Conservation (phyloP, 2,797 vertebrate species). For the Gastrophryne carolinensis region DNA sequence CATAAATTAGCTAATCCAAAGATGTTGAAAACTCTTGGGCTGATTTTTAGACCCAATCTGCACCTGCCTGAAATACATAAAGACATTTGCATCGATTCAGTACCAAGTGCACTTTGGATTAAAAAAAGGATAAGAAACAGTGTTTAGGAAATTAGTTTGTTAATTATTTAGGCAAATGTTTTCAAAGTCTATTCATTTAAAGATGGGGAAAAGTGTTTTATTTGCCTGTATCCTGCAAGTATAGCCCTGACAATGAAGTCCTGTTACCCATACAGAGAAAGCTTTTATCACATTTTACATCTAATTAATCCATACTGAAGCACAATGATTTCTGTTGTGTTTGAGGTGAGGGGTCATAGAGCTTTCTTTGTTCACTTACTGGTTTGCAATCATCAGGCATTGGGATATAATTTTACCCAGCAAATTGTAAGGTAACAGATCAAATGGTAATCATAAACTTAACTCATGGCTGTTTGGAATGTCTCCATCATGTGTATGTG, state of each 20-base stretch:
- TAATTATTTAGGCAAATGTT: background rate
- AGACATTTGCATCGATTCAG: too few relatives aligned
- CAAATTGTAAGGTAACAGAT: constrained; percentile 77
- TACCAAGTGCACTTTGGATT: too few relatives aligned
- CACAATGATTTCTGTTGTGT: constrained; percentile 83
- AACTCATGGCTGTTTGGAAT: constrained; percentile 69
- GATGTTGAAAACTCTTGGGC: too few relatives aligned
- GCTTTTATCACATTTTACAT: constrained; percentile 81
- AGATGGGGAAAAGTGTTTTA: constrained; percentile 6
- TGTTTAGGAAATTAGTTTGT: too few relatives aligned
- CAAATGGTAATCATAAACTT: constrained; percentile 75
- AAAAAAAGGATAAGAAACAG: too few relatives aligned
- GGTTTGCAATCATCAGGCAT: constrained; percentile 70
- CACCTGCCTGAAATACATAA: too few relatives aligned
- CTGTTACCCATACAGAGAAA: constrained; percentile 72
- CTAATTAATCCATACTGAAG: constrained; percentile 82
- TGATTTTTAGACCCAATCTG: too few relatives aligned
- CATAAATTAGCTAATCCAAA: too few relatives aligned
- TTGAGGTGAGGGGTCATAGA: constrained; percentile 84
- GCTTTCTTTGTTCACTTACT: constrained; percentile 76
- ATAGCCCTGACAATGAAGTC: constrained; percentile 76
- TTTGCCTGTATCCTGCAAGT: constrained; percentile 72
- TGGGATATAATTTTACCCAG: constrained; percentile 80
- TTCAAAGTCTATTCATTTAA: background rate
- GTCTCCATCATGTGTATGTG: constrained; percentile 70